These are phyloP conservation scores for Seriola quinqueradiata DNA, from an alignment of 2,113 vertebrate species.

Conservation along the genomic window DNA sequence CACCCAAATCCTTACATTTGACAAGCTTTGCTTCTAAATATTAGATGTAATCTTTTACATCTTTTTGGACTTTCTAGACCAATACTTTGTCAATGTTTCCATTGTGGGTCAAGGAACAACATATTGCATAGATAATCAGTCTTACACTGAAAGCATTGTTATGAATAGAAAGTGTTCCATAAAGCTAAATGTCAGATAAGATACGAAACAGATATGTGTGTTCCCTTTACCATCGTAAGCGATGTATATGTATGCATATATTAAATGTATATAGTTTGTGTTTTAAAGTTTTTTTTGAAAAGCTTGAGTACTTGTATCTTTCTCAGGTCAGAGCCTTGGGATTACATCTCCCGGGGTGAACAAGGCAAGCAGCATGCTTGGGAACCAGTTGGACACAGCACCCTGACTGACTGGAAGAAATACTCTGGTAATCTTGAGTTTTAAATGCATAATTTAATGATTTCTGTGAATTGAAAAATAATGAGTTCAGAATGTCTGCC, in stretches of 20 bases:
- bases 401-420: slow-evolving; percentile 86
- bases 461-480: not conserved
- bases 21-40: not conserved
- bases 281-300: not conserved
- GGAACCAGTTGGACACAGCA: slow-evolving; percentile 79
- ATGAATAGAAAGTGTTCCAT: not conserved
- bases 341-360: slow-evolving; percentile 72
- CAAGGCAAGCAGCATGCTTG: slow-evolving; percentile 72
- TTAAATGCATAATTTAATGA: not conserved
- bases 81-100: not conserved
- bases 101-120: not conserved
- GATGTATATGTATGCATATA: no score
- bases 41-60: not conserved
- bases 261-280: not conserved
- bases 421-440: slow-evolving; percentile 80
- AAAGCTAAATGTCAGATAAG: not conserved
- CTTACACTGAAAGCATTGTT: not conserved
- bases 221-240: no score
- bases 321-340: slow-evolving; percentile 80
- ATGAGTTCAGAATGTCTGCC: not conserved
- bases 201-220: not conserved
- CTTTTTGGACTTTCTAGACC: not conserved
- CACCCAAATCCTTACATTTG: no score
- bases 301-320: not conserved
- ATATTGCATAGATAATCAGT: not conserved